Conservation (phyloP, 2,797 vertebrate species). For the Acrossocheilus fasciatus region DNA sequence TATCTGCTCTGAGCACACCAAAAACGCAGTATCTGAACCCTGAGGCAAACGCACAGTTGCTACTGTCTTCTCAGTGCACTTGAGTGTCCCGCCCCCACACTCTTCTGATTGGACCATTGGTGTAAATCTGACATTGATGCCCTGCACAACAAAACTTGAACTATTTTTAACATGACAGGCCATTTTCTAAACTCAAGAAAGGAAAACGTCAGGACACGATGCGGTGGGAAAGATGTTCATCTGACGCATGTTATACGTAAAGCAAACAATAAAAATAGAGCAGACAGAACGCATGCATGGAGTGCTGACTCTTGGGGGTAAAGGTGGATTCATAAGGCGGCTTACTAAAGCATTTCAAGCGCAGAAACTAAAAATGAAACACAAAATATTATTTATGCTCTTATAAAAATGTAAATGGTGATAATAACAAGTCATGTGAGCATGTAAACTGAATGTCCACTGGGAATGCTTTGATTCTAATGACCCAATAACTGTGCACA, state of each 20-base stretch:
- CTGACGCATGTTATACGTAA: not conserved
- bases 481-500: not conserved
- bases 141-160: not conserved
- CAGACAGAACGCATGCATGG: not conserved
- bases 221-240: not conserved
- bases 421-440: not conserved
- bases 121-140: not conserved
- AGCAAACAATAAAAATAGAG: not conserved
- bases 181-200: not conserved
- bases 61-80: not conserved
- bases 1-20: not conserved
- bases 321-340: not conserved
- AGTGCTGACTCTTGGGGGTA: not conserved
- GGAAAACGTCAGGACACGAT: not conserved
- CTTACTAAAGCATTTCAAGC: not conserved
- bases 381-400: not conserved
- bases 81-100: not conserved
- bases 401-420: not conserved
- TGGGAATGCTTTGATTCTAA: not conserved
- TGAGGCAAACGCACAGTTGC: not conserved
- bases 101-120: conserved; percentile 8
- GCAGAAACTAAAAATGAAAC: not conserved
- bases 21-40: not conserved
- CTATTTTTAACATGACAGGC: conserved; percentile 12
- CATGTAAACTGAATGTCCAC: not conserved